Percentiles rank a stretch among this genome's conserved stretches.
Conservation (phyloP, 2,888 invertebrate species). For the Eustalomyia histrio region DNA sequence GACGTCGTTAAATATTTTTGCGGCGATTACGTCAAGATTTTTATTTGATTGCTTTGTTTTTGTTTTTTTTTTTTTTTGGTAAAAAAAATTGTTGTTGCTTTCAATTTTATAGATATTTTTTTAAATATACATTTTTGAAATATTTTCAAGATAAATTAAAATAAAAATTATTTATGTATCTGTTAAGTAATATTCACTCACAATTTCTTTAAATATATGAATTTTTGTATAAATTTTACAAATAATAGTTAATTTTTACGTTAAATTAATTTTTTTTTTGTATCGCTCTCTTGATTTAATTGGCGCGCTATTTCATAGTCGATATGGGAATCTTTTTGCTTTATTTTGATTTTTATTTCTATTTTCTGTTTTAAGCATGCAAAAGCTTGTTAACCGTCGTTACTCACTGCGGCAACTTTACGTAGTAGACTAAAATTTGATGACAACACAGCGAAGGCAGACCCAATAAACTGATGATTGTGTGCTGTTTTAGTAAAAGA, state of each 20-base stretch:
- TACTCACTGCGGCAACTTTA: conserved; percentile 63
- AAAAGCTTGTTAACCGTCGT: conserved; percentile 48
- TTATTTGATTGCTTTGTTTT: conserved; percentile 52
- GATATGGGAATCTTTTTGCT: conserved; percentile 24
- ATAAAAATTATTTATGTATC: neutral
- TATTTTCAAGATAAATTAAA: neutral
- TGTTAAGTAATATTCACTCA: conserved; percentile 41
- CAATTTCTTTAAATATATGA: conserved; percentile 31
- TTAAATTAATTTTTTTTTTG: neutral
- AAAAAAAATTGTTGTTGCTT: conserved; percentile 28
- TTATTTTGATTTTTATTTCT: conserved; percentile 36
- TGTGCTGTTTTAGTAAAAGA: conserved; percentile 46
- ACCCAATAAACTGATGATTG: conserved; percentile 56
- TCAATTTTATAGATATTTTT: neutral
- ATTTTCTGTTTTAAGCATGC: conserved; percentile 36
- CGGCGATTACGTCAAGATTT: conserved; percentile 66
- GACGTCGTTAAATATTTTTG: conserved; percentile 64
- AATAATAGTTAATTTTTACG: conserved; percentile 32
- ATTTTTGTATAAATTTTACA: conserved; percentile 15
- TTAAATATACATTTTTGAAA: conserved; percentile 16
- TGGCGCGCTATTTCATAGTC: conserved; percentile 52
- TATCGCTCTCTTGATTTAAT: conserved; percentile 16
- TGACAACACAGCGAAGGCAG: conserved; percentile 60
- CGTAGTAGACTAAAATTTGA: conserved; percentile 64
- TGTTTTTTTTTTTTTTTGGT: conserved; percentile 14